These are phyloP conservation scores for Crossocerus cetratus DNA, from an alignment of 2,888 invertebrate genomes.

Conservation along the genomic window DNA sequence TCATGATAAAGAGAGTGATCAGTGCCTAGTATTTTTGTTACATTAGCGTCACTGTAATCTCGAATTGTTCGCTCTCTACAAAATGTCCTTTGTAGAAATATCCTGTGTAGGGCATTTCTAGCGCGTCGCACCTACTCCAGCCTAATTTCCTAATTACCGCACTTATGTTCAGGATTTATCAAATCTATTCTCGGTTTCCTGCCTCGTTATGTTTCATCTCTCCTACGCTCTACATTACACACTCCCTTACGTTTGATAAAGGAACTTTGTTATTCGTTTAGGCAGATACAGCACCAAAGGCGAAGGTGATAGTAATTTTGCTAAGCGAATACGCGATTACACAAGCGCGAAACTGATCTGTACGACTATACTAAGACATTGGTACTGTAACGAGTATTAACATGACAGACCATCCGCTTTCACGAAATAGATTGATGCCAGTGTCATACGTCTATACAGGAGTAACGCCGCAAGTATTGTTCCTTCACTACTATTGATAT, in stretches of 20 bases:
- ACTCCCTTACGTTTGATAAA: constrained; percentile 27
- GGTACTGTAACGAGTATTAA: too few relatives aligned
- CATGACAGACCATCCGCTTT: too few relatives aligned
- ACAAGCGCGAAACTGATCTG: constrained; percentile 1
- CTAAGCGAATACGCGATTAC: constrained; percentile 21
- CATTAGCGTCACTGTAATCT: constrained; percentile 13
- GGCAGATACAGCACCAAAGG: constrained; percentile 46
- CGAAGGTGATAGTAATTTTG: constrained; percentile 13
- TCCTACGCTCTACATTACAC: constrained; percentile 12
- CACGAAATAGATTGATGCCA: too few relatives aligned
- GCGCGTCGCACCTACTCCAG: constrained; percentile 21
- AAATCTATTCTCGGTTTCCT: constrained; percentile 25
- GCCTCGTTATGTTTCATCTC: constrained; percentile 12
- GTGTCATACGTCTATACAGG: too few relatives aligned
- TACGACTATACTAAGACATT: too few relatives aligned
- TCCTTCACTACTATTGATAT: too few relatives aligned
- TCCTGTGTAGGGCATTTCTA: constrained; percentile 26
- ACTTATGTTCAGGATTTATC: constrained; percentile 43
- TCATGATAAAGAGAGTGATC: constrained; percentile 9
- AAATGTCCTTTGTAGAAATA: constrained; percentile 34
- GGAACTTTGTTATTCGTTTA: constrained; percentile 45
- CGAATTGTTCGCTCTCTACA: constrained; percentile 16
- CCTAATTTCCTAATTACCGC: constrained; percentile 28
- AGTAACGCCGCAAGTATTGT: too few relatives aligned
- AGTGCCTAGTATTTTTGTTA: constrained; percentile 8